Conservation (phyloP, 2,888 invertebrate genomes). For the Xestia xanthographa region DNA sequence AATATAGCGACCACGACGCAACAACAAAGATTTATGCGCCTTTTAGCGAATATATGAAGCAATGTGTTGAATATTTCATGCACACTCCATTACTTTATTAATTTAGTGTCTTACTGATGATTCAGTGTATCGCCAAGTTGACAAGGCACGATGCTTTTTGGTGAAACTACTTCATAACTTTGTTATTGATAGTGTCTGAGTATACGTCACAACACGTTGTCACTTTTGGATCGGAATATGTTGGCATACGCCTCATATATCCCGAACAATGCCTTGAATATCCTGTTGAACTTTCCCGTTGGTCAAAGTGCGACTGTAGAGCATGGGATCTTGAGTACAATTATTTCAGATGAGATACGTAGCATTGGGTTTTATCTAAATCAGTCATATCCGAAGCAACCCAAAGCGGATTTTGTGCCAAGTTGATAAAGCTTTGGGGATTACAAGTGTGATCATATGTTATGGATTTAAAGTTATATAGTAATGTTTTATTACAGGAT, state of each 20-base stretch:
- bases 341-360: not conserved
- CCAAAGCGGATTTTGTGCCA: not conserved
- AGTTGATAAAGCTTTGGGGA: no score
- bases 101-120: conserved; percentile 53
- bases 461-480: not conserved
- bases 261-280: not conserved
- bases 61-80: conserved; percentile 55
- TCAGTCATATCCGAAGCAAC: not conserved
- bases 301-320: not conserved
- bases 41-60: conserved; percentile 55
- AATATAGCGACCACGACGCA: conserved; percentile 41
- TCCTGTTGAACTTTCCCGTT: not conserved
- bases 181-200: conserved; percentile 13
- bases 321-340: not conserved
- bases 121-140: conserved; percentile 33
- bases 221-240: not conserved
- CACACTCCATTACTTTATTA: conserved; percentile 60
- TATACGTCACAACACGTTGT: not conserved
- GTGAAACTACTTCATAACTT: not conserved
- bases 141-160: conserved; percentile 1
- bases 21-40: conserved; percentile 54
- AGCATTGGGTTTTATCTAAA: no score
- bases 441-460: no score
- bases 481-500: no score
- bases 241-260: not conserved